phyloP scores from a whole-genome alignment of 2,888 invertebrate genomes.

The Fissipunctia ypsillon region DNA sequence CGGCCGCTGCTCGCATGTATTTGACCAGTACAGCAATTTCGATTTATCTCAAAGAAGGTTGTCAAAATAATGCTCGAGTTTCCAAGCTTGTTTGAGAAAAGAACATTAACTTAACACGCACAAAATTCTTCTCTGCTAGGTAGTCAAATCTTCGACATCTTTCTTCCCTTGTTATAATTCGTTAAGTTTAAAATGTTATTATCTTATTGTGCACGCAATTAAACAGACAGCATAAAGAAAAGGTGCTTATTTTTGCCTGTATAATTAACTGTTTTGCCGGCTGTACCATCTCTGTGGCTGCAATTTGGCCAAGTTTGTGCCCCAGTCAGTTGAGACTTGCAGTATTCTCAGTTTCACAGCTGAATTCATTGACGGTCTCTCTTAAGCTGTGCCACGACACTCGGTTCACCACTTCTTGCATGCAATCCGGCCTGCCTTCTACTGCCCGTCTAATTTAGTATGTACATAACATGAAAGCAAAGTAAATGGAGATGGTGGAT shows the following conservation, averaged over 20 bases:
- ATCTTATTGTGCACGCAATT: background rate
- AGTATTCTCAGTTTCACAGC: constrained; percentile 26
- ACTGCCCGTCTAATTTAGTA: background rate
- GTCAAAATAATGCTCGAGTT: too few relatives aligned
- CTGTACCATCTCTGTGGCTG: background rate
- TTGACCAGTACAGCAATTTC: too few relatives aligned
- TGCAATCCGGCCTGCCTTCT: background rate
- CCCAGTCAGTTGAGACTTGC: constrained; percentile 1
- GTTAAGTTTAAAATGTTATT: too few relatives aligned
- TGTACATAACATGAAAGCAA: background rate
- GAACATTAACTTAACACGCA: too few relatives aligned
- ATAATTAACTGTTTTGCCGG: background rate
- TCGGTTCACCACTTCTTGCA: background rate
- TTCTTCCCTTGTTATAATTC: too few relatives aligned
- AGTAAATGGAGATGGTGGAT: background rate
- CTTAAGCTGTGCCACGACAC: background rate
- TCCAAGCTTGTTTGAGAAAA: too few relatives aligned
- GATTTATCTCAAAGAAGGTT: too few relatives aligned
- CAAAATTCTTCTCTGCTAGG: too few relatives aligned
- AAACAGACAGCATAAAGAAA: background rate
- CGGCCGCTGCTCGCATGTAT: too few relatives aligned
- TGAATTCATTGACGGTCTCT: constrained; percentile 16
- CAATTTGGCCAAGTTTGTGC: constrained; percentile 3
- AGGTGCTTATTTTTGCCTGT: background rate
- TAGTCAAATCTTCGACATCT: too few relatives aligned